Percentiles rank a stretch among this genome's conserved stretches.
These are phyloP conservation scores for Ormyrus labotus DNA, from an alignment of 2,888 invertebrate genomes.

Conservation along the genomic window DNA sequence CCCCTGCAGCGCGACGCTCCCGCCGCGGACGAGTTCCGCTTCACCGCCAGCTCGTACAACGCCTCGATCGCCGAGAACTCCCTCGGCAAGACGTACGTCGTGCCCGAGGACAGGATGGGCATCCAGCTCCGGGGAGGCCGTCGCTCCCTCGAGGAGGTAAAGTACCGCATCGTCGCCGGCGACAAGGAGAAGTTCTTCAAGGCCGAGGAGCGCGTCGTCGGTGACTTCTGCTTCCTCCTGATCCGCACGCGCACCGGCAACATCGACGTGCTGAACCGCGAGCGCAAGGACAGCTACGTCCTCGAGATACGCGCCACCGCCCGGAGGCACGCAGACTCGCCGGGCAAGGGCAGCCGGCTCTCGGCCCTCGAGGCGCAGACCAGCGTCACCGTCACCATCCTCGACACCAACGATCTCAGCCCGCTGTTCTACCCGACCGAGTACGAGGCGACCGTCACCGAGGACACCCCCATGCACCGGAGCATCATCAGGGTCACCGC, in stretches of 20 bases:
- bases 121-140: constrained; percentile 77
- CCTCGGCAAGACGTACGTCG: constrained; percentile 90
- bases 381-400: constrained; percentile 83
- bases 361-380: constrained; percentile 83
- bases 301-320: constrained; percentile 87
- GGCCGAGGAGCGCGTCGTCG: constrained; percentile 91
- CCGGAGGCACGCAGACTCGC: constrained; percentile 76
- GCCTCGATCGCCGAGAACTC: constrained; percentile 95
- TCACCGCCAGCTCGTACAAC: constrained; percentile 87
- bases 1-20: constrained; percentile 49
- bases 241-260: constrained; percentile 92
- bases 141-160: constrained; percentile 78
- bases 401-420: constrained; percentile 93
- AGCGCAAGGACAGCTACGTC: constrained; percentile 89
- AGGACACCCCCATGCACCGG: constrained; percentile 90
- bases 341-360: constrained; percentile 77
- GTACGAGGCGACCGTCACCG: constrained; percentile 91
- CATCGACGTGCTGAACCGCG: constrained; percentile 93
- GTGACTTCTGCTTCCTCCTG: constrained; percentile 95
- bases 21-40: constrained; percentile 78
- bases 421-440: constrained; percentile 94
- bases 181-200: constrained; percentile 95
- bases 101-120: constrained; percentile 88
- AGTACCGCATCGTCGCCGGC: constrained; percentile 91
- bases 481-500: constrained; percentile 89